Conservation (phyloP, 2,888 invertebrate species). For the Spatulosminthurus flaviceps region DNA sequence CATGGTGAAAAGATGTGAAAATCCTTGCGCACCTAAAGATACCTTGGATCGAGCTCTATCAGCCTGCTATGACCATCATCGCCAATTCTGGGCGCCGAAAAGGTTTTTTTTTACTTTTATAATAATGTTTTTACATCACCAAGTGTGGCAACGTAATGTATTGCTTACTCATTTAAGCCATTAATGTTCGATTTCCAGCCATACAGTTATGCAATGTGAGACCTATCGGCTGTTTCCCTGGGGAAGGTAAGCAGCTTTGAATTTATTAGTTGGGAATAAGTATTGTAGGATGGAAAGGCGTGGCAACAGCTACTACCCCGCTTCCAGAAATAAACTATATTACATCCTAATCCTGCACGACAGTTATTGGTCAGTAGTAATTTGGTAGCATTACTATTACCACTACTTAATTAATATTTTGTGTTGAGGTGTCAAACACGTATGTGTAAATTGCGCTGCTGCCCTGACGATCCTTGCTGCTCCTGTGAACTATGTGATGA, state of each 20-base stretch:
- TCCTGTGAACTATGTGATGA: constrained; percentile 37
- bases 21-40: constrained; percentile 60
- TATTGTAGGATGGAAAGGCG: no score
- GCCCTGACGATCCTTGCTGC: constrained; percentile 56
- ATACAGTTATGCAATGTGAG: constrained; percentile 57
- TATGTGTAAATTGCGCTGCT: constrained; percentile 55
- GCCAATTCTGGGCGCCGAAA: constrained; percentile 58
- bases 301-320: no score
- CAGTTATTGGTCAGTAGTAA: no score
- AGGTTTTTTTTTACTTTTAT: constrained; percentile 20
- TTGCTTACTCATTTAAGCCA: not conserved
- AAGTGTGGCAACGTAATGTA: no score
- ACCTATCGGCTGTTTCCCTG: constrained; percentile 61
- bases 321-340: no score
- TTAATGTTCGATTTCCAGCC: constrained; percentile 10
- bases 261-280: no score
- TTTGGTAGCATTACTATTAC: no score
- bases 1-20: constrained; percentile 54
- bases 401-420: no score
- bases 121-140: constrained; percentile 4
- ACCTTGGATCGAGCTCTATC: constrained; percentile 55
- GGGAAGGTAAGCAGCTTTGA: constrained; percentile 62
- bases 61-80: constrained; percentile 62
- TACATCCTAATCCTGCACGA: no score
- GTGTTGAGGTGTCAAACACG: constrained; percentile 54